Conservation (phyloP, 2,113 vertebrate genomes). For the Andinoacara biseriatus region DNA sequence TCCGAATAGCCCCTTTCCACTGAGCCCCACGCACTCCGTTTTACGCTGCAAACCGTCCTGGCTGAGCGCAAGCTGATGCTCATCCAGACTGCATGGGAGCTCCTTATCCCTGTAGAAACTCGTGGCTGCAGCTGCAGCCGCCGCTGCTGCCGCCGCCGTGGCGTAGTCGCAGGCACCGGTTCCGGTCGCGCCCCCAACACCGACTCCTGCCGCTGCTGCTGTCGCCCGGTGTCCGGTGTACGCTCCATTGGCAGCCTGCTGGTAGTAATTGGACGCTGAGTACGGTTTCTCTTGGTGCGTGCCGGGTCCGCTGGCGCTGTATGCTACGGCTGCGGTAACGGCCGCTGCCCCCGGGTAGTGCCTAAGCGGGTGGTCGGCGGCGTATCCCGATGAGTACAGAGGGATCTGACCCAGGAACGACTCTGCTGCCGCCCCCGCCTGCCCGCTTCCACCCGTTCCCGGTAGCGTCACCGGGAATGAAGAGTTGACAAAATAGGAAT, state of each 20-base stretch:
- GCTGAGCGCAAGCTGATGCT: conserved; percentile 83
- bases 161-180: conserved; percentile 89
- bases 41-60: conserved; percentile 87
- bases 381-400: conserved; percentile 94
- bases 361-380: conserved; percentile 92
- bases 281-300: conserved; percentile 71
- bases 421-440: conserved; percentile 84
- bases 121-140: conserved; percentile 66
- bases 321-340: conserved; percentile 82
- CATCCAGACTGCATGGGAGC: conserved; percentile 81
- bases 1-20: conserved; percentile 86
- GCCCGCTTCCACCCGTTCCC: conserved; percentile 90
- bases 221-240: conserved; percentile 82
- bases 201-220: conserved; percentile 48
- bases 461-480: conserved; percentile 97
- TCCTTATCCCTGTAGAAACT: conserved; percentile 95
- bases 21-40: conserved; percentile 88
- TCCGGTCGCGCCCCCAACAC: conserved; percentile 65
- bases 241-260: conserved; percentile 85
- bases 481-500: conserved; percentile 99
- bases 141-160: conserved; percentile 73
- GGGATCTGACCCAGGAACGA: conserved; percentile 97
- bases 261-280: conserved; percentile 86
- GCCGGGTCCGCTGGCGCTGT: conserved; percentile 66
- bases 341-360: conserved; percentile 85